Evolutionary conservation across 2,113 vertebrate genomes (phyloP).

Genomic region (Microcebus lehilahytsara): DNA sequence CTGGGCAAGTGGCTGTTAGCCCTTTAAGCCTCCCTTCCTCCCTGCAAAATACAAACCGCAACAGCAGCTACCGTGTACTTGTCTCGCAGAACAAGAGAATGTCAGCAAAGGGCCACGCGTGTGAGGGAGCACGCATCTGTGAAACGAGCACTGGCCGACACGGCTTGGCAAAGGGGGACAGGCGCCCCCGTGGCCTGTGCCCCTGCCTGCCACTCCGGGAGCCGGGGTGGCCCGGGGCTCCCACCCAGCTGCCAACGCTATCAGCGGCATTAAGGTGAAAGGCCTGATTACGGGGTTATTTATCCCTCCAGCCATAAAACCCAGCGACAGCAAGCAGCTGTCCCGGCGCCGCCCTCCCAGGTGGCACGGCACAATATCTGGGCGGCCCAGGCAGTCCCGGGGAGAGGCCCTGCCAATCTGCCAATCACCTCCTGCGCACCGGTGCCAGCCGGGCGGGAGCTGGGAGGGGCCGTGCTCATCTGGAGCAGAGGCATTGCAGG

Average conservation of each 20-base stretch:
- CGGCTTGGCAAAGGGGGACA: background rate
- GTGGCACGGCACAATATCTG: background rate
- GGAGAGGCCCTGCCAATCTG: background rate
- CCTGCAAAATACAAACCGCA: too few relatives aligned
- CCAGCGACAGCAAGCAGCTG: conserved; percentile 33
- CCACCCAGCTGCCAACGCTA: background rate
- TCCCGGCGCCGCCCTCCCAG: background rate
- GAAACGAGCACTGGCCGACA: background rate
- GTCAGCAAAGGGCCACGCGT: background rate
- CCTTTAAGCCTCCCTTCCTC: background rate
- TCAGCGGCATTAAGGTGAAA: conserved; percentile 12
- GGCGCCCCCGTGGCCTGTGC: background rate
- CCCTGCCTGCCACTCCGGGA: background rate
- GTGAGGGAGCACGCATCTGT: background rate
- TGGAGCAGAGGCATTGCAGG: background rate
- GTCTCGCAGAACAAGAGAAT: background rate
- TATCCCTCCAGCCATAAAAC: conserved; percentile 13
- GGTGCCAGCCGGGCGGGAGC: background rate
- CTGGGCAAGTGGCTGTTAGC: background rate
- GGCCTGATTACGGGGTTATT: conserved; percentile 41
- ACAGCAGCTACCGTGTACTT: background rate
- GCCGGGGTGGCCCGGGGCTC: background rate
- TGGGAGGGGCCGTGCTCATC: background rate
- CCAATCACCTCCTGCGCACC: background rate
- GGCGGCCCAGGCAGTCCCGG: background rate